Evolutionary conservation across 1,140 invertebrate genomes (phyloP), one percentile per base, ranked within the genome.

Genomic region (Neelides sp.): DNA sequence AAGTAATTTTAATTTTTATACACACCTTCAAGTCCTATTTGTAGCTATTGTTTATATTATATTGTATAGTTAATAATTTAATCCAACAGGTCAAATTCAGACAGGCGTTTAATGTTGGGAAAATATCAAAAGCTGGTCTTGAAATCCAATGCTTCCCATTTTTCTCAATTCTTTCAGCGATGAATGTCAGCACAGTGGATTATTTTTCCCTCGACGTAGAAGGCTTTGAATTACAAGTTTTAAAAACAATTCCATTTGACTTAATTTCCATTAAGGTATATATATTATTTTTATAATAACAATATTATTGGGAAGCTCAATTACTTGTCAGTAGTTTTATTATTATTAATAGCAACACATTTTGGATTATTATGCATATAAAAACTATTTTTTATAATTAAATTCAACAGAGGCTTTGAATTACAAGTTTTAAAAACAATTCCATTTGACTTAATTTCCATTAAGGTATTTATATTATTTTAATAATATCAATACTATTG

Each of bases 181-280:
- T 69, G 5, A 67, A 65, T 28, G 43, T 66, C 4, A 65, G 63
- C 19, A 61, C 62, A 2, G 53, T 72, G 4, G 65, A 72, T 61
- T 72, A 72, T 55, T 69, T 72, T 15, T 71, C 69, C 57, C 61
- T 71, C 7, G 71, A 72, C 49, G 61, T 75, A 3, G 73, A 75
- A 61, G 73, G 73, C 20, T 64, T 64, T 39, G 73, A 73, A 52
- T 60, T 73, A 12, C 65, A 75, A 50, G 69, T 74, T 12, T 55
- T 75, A 5, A 64, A 69, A 60, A 73, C 71, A 0, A 71, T 75
- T 48, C 73, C 73, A 24, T 75, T 70, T 53, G 62, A 74, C 32
- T 32, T 23, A 35, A 22, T 47, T 10, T 35, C 15, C 12, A 47
- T 47, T 27, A 47, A 27, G 17, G 44, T 47, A 47, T 12, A 10